Conservation (phyloP, 2,797 vertebrate genomes). For the Phalanger gymnotis region DNA sequence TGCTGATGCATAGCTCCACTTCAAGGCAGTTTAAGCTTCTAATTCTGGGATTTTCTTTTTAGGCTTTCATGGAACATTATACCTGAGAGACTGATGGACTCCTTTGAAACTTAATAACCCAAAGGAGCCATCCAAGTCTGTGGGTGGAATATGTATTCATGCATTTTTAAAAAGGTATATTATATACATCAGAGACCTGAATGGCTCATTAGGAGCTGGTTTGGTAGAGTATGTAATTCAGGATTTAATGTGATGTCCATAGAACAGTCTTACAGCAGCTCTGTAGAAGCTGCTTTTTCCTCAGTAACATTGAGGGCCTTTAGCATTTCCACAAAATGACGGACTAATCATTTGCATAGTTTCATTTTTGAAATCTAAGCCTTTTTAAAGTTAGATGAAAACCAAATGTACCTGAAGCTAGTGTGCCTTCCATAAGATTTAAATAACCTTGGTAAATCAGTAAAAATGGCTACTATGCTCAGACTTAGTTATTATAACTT, state of each 20-base stretch:
- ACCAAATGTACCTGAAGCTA: slow-evolving; percentile 42
- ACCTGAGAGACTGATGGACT: slow-evolving; percentile 67
- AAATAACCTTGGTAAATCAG: slow-evolving; percentile 57
- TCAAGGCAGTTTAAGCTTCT: slow-evolving; percentile 71
- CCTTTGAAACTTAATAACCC: slow-evolving; percentile 78
- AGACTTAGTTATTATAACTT: slow-evolving; percentile 55
- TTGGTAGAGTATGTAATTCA: slow-evolving; percentile 73
- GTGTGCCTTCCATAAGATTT: slow-evolving; percentile 21
- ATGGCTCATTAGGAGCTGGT: slow-evolving; percentile 72
- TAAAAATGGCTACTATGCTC: not conserved
- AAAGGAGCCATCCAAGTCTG: slow-evolving; percentile 65
- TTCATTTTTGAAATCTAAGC: slow-evolving; percentile 66
- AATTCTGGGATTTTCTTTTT: slow-evolving; percentile 72
- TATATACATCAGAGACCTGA: slow-evolving; percentile 74
- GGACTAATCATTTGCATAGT: slow-evolving; percentile 64
- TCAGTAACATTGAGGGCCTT: slow-evolving; percentile 57
- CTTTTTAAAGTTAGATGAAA: slow-evolving; percentile 68
- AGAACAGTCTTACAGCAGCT: slow-evolving; percentile 34
- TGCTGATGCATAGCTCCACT: slow-evolving; percentile 46
- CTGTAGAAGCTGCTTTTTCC: slow-evolving; percentile 62
- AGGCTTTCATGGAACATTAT: slow-evolving; percentile 57
- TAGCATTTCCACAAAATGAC: slow-evolving; percentile 63
- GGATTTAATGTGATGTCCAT: slow-evolving; percentile 56
- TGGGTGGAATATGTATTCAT: slow-evolving; percentile 68
- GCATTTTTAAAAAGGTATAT: slow-evolving; percentile 74